Conservation (phyloP, 2,113 vertebrate species). For the Procavia capensis region DNA sequence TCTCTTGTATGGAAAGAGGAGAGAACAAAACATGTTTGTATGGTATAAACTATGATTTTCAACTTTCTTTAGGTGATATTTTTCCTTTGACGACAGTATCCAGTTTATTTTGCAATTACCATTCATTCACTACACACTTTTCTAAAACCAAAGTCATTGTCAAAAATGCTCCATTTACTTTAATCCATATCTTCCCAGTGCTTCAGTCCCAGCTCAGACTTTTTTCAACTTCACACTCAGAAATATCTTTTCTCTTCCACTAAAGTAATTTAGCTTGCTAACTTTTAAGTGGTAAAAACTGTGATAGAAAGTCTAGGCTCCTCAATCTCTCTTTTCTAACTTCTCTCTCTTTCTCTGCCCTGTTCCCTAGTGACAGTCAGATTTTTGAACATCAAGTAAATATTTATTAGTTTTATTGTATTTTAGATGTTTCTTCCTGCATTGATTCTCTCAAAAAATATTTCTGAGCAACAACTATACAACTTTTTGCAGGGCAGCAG, state of each 20-base stretch:
- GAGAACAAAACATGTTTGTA: not conserved
- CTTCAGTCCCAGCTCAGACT: not conserved
- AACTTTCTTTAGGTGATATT: not conserved
- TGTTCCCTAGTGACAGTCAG: not conserved
- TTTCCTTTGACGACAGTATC: not conserved
- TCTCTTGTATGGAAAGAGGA: not conserved
- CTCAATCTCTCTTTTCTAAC: not conserved
- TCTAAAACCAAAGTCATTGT: not conserved
- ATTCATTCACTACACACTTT: not conserved
- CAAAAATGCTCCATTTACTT: not conserved
- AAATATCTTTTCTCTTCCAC: not conserved
- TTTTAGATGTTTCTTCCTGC: not conserved
- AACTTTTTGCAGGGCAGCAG: no score
- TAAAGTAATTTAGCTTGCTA: not conserved
- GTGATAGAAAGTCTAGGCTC: not conserved
- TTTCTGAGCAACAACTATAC: not conserved
- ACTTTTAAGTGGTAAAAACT: not conserved
- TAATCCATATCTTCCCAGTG: not conserved
- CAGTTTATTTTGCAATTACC: not conserved
- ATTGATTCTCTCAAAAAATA: not conserved
- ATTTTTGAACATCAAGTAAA: not conserved
- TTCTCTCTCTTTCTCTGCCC: no score
- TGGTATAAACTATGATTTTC: not conserved
- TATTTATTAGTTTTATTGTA: not conserved
- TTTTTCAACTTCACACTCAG: not conserved